A percentile compares a stretch with the other conserved stretches of the same genome.
phyloP scores from a whole-genome alignment of 2,888 invertebrate genomes.

The Plebejus anna region DNA sequence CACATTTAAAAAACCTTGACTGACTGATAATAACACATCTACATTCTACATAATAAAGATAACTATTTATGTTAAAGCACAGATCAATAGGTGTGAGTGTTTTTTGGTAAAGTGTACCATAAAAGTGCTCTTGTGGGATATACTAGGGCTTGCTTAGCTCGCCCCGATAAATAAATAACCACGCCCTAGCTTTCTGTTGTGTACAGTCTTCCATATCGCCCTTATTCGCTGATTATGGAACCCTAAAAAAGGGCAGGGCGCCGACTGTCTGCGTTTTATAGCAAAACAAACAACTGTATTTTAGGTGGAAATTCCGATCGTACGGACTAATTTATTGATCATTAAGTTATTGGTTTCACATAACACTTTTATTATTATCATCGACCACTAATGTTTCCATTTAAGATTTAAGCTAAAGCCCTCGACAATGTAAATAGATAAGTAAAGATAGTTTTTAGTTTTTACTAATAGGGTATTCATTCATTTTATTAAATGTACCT shows the following conservation, averaged over 20 bases:
- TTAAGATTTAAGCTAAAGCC: neutral
- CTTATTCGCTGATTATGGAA: neutral
- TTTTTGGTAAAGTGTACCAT: too few species aligned
- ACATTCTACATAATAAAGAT: too few species aligned
- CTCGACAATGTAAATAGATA: neutral
- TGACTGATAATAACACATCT: too few species aligned
- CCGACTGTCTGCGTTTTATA: neutral
- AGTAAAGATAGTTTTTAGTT: too few species aligned
- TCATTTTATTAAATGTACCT: too few species aligned
- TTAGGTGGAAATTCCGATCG: conserved; percentile 7
- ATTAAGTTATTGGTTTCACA: neutral
- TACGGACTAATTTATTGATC: conserved; percentile 2
- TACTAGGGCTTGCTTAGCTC: too few species aligned
- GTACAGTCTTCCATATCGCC: neutral
- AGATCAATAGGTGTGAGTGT: too few species aligned
- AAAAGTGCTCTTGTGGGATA: too few species aligned
- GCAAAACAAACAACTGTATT: neutral
- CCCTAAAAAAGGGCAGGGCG: conserved; percentile 10
- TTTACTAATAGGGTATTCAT: too few species aligned
- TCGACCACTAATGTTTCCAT: neutral
- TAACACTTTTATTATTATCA: neutral
- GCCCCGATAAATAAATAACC: neutral
- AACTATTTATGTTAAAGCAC: too few species aligned
- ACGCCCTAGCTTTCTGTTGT: neutral
- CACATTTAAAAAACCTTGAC: too few species aligned